Percentiles rank a stretch among this genome's conserved stretches.
These are phyloP conservation scores for Clarias gariepinus DNA, from an alignment of 2,113 vertebrate species.

Conservation along the genomic window DNA sequence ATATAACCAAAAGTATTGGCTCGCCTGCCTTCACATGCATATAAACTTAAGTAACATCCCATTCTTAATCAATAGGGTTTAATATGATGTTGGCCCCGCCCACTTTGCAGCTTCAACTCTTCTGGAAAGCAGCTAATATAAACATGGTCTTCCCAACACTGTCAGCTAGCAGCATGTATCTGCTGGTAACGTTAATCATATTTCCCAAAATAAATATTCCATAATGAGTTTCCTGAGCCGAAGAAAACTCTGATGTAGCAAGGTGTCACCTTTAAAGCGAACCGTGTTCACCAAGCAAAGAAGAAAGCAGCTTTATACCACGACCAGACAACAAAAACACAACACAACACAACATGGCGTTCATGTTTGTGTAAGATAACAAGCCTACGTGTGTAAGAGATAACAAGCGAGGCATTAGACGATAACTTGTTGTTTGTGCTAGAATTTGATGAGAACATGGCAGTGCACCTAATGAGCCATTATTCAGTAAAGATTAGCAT, in stretches of 20 bases:
- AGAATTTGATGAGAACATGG: background rate
- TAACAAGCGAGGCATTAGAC: background rate
- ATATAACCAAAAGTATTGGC: no score
- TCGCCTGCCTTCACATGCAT: no score
- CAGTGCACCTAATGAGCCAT: slow-evolving; percentile 17
- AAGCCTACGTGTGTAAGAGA: background rate
- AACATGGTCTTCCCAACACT: no score
- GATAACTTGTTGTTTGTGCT: background rate
- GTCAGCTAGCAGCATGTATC: background rate
- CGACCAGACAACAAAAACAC: background rate
- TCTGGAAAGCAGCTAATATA: background rate
- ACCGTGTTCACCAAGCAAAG: background rate
- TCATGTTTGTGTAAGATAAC: background rate
- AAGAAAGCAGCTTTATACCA: background rate
- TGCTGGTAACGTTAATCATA: background rate
- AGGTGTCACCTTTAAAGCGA: background rate
- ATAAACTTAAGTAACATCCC: no score
- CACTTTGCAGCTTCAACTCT: no score
- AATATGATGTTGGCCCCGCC: no score
- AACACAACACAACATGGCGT: no score
- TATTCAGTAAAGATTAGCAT: slow-evolving; percentile 27
- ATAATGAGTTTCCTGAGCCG: background rate
- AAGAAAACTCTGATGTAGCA: background rate
- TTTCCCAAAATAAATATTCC: background rate
- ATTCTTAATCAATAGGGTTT: no score